phyloP scores from a whole-genome alignment of 2,888 invertebrate species.

The Dryomyza anilis region DNA sequence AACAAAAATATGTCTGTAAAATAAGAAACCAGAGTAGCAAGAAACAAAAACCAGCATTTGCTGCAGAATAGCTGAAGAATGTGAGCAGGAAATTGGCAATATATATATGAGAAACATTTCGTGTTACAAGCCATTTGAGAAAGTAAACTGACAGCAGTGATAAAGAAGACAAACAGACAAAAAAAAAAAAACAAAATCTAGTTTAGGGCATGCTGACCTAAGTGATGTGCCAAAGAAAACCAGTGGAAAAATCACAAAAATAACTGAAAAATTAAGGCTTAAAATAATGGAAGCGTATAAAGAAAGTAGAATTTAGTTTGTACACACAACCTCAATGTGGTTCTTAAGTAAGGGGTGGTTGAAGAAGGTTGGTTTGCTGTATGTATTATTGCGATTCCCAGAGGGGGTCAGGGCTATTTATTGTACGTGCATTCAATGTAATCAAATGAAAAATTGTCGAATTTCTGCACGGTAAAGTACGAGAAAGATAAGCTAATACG shows the following conservation, averaged over 20 bases:
- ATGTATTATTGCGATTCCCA: not conserved
- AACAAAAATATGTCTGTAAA: not conserved
- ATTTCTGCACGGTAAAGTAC: not conserved
- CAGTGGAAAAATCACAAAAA: not conserved
- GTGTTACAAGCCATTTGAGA: conserved; percentile 13
- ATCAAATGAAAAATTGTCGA: conserved; percentile 23
- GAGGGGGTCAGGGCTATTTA: conserved; percentile 2
- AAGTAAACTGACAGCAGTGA: conserved; percentile 3
- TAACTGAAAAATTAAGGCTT: not conserved
- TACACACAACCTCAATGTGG: too few species aligned
- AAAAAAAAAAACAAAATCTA: not conserved
- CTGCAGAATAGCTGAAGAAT: not conserved
- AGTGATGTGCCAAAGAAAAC: not conserved
- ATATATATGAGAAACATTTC: not conserved
- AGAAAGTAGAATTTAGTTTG: not conserved
- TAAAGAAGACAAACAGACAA: not conserved
- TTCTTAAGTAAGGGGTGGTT: too few species aligned
- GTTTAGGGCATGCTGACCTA: not conserved
- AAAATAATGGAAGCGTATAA: not conserved
- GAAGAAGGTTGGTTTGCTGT: too few species aligned
- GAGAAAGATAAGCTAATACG: conserved; percentile 6
- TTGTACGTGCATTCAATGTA: conserved; percentile 8
- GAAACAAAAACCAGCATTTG: not conserved
- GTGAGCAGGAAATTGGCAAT: conserved; percentile 15
- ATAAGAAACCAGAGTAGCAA: not conserved